A percentile compares a stretch with the other conserved stretches of the same genome.
phyloP scores from a whole-genome alignment of 2,888 invertebrate species.

The Andrena praecox region DNA sequence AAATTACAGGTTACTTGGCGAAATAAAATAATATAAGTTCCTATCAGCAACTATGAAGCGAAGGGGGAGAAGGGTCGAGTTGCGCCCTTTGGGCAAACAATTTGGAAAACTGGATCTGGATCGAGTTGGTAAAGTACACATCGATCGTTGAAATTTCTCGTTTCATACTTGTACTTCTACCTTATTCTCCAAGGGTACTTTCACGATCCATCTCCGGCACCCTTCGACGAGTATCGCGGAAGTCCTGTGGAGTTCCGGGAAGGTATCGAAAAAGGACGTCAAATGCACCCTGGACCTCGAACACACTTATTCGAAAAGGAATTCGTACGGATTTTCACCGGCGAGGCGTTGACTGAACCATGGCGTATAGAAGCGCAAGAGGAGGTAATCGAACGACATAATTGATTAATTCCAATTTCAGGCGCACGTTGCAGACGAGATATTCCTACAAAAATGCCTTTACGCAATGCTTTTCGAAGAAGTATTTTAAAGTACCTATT shows the following conservation, averaged over 20 bases:
- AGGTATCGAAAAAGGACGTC: slow-evolving; percentile 63
- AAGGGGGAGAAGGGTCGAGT: background rate
- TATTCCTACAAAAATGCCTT: no score
- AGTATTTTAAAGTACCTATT: no score
- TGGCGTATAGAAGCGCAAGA: slow-evolving; percentile 47
- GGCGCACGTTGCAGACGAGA: no score
- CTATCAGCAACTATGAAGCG: slow-evolving; percentile 10
- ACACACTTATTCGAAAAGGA: slow-evolving; percentile 85
- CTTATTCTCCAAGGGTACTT: slow-evolving; percentile 74
- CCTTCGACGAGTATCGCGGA: slow-evolving; percentile 67
- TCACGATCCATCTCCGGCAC: slow-evolving; percentile 70
- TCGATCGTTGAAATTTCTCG: slow-evolving; percentile 10
- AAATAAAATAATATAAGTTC: background rate
- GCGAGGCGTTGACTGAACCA: slow-evolving; percentile 79
- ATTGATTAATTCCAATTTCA: background rate
- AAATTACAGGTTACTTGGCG: slow-evolving; percentile 46
- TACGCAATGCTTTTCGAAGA: no score
- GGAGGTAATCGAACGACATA: slow-evolving; percentile 47
- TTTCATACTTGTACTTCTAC: background rate
- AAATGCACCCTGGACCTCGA: slow-evolving; percentile 67
- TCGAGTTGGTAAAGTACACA: slow-evolving; percentile 75
- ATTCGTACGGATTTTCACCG: slow-evolving; percentile 84
- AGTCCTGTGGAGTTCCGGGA: slow-evolving; percentile 55
- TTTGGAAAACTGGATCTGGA: slow-evolving; percentile 77
- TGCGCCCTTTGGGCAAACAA: slow-evolving; percentile 33